Percentiles rank a stretch among this genome's conserved stretches.
Evolutionary conservation across 2,888 invertebrate genomes (phyloP).

Genomic region (Aleiodes leptofemur): DNA sequence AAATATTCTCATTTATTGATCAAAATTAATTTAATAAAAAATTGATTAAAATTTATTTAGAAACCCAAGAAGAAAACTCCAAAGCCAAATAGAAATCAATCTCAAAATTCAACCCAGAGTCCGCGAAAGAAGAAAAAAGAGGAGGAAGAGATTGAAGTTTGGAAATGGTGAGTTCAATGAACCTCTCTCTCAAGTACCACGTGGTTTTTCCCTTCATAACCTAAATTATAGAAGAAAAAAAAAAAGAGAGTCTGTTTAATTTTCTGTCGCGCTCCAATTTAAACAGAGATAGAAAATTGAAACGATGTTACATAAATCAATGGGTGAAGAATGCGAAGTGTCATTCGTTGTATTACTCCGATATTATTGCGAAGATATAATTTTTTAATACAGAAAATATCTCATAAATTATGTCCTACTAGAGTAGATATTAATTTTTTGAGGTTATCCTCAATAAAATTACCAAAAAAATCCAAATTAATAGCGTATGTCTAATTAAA

Average conservation of each 20-base stretch:
- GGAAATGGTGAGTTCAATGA: conserved; percentile 87
- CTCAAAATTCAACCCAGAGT: conserved; percentile 70
- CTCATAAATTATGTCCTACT: not conserved
- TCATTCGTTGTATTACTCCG: not conserved
- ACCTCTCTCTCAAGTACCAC: conserved; percentile 35
- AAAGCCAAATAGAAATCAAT: conserved; percentile 60
- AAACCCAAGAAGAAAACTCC: conserved; percentile 67
- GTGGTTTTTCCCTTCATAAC: conserved; percentile 51
- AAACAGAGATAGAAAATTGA: not conserved
- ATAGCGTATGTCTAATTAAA: too few species aligned
- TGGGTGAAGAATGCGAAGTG: conserved; percentile 13
- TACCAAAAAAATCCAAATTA: too few species aligned
- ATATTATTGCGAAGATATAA: not conserved
- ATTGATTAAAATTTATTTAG: conserved; percentile 49
- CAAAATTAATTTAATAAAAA: not conserved
- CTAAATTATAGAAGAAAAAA: conserved; percentile 35
- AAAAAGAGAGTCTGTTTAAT: not conserved
- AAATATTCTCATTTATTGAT: not conserved
- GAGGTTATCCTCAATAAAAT: conserved; percentile 32
- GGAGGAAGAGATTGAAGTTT: conserved; percentile 89
- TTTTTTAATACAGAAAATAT: not conserved
- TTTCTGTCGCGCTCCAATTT: not conserved
- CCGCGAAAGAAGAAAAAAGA: conserved; percentile 87
- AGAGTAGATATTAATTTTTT: not conserved
- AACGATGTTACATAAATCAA: not conserved